phyloP scores from a whole-genome alignment of 2,113 vertebrate species.

The Calidris pygmaea region DNA sequence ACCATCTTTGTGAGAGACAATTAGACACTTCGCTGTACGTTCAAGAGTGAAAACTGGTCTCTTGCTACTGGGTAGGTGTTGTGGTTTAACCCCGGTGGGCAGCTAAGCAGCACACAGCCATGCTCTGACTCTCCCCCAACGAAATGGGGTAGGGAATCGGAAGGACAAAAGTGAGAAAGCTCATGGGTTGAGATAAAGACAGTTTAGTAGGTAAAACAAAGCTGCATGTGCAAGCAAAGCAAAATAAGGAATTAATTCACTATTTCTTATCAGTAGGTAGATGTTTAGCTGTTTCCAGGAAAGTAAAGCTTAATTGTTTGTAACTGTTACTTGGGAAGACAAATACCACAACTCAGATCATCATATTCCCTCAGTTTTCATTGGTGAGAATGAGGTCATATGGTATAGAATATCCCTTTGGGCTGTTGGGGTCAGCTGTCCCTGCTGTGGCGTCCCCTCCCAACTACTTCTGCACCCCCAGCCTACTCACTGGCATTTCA shows the following conservation, averaged over 20 bases:
- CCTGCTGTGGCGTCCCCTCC: neutral
- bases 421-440: neutral
- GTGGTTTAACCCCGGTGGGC: neutral
- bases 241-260: neutral
- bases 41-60: neutral
- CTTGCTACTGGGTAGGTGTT: neutral
- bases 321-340: neutral
- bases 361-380: rapidly evolving
- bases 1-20: neutral
- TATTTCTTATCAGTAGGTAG: neutral
- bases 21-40: rapidly evolving
- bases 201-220: neutral
- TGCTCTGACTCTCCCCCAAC: too few relatives aligned
- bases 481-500: neutral
- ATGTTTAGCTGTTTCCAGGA: neutral
- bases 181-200: neutral
- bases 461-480: neutral
- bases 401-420: neutral
- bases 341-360: neutral
- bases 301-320: rapidly evolving
- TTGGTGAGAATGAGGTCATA: neutral
- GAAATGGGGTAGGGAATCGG: too few relatives aligned
- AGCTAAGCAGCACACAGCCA: neutral
- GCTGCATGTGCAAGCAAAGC: neutral
- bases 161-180: neutral